A percentile compares a stretch with the other conserved stretches of the same genome.
Conservation (phyloP, 2,888 invertebrate genomes). For the Gasteruption jaculator region DNA sequence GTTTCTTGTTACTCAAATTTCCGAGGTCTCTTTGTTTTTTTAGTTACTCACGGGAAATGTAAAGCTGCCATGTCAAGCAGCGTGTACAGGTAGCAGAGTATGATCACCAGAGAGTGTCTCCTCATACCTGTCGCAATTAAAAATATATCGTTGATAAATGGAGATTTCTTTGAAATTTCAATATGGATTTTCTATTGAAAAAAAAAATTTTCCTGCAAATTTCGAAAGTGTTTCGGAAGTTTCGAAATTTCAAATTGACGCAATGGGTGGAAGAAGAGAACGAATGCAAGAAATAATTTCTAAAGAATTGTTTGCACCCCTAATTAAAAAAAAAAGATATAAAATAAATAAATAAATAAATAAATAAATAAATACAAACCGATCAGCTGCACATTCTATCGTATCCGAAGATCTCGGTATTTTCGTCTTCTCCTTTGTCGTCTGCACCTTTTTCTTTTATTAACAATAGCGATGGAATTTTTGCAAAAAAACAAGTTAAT, state of each 20-base stretch:
- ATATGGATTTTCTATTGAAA: too few species aligned
- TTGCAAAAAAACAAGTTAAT: too few species aligned
- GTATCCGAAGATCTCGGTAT: constrained; percentile 24
- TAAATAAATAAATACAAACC: constrained; percentile 24
- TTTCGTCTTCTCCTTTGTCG: constrained; percentile 8
- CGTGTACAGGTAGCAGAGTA: constrained; percentile 49
- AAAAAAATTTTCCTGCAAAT: not conserved
- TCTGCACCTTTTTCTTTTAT: constrained; percentile 1
- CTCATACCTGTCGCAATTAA: constrained; percentile 51
- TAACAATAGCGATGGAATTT: too few species aligned
- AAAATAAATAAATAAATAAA: constrained; percentile 3
- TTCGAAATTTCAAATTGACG: constrained; percentile 7
- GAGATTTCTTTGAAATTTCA: too few species aligned
- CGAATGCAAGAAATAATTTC: too few species aligned
- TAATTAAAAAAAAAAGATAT: too few species aligned
- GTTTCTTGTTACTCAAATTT: too few species aligned
- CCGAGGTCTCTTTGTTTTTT: constrained; percentile 16
- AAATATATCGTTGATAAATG: too few species aligned
- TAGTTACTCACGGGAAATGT: constrained; percentile 48
- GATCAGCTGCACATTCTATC: constrained; percentile 44
- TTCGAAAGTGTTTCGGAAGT: not conserved
- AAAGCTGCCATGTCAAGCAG: constrained; percentile 47
- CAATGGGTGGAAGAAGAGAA: too few species aligned
- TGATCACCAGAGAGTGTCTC: constrained; percentile 46
- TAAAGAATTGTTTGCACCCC: too few species aligned